Evolutionary conservation across 2,888 invertebrate species (phyloP).

Genomic region (Lysandra coridon): DNA sequence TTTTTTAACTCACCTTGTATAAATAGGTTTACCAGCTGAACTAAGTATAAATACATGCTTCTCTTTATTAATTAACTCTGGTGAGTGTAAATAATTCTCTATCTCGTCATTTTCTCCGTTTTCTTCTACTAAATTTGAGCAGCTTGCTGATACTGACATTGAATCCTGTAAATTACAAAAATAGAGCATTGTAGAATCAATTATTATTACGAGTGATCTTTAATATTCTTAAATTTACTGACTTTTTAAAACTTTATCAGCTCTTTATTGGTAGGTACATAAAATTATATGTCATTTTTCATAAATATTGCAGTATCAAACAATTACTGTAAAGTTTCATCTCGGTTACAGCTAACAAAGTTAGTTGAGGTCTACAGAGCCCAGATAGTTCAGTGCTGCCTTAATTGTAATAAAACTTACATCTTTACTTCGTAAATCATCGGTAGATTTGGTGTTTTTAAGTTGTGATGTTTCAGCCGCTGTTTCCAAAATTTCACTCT

Average conservation of each 20-base stretch:
- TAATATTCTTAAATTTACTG: neutral
- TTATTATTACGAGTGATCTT: neutral
- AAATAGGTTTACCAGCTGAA: slow-evolving; percentile 98
- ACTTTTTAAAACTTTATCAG: no score
- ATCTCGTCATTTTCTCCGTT: slow-evolving; percentile 68
- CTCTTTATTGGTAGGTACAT: no score
- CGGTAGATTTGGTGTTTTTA: slow-evolving; percentile 62
- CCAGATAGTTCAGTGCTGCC: no score
- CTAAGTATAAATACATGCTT: slow-evolving; percentile 97
- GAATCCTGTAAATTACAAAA: slow-evolving; percentile 51
- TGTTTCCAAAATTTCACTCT: slow-evolving; percentile 73
- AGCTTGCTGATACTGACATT: slow-evolving; percentile 64
- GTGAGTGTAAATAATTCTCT: slow-evolving; percentile 84
- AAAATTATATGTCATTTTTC: no score
- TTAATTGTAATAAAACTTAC: slow-evolving; percentile 49
- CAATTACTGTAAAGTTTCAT: no score
- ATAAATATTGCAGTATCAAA: no score
- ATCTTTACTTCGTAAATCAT: slow-evolving; percentile 67
- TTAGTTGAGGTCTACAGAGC: neutral
- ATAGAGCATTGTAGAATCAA: neutral
- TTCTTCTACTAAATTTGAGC: slow-evolving; percentile 60
- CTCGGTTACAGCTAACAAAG: neutral
- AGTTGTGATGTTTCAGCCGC: slow-evolving; percentile 60
- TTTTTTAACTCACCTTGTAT: slow-evolving; percentile 83
- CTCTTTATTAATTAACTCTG: slow-evolving; percentile 88